Conservation (phyloP, 2,113 vertebrate genomes). For the Plecotus auritus region DNA sequence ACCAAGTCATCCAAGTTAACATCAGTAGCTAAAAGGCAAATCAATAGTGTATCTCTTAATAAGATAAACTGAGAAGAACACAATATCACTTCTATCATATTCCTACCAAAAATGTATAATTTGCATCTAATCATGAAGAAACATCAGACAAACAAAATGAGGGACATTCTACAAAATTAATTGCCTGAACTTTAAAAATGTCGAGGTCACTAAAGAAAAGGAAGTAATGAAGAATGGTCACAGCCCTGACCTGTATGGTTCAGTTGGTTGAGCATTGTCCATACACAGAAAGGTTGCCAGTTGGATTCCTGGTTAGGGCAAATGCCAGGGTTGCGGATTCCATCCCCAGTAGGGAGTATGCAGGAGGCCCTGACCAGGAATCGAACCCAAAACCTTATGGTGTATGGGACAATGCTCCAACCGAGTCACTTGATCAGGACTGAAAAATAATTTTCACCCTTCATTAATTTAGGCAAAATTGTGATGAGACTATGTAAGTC, state of each 20-base stretch:
- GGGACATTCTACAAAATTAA: background rate
- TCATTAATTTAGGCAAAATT: background rate
- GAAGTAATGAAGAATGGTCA: background rate
- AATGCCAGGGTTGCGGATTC: background rate
- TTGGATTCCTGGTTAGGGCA: background rate
- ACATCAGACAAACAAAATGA: background rate
- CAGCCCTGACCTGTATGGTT: background rate
- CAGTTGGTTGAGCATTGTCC: background rate
- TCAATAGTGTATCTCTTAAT: background rate
- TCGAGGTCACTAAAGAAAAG: slow-evolving; percentile 7
- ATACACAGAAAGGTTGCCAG: background rate
- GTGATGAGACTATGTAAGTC: background rate
- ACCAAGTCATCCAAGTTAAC: background rate
- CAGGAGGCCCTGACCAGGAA: background rate
- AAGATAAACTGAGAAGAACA: background rate
- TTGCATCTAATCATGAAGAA: background rate
- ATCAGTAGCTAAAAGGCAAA: background rate
- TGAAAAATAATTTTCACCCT: slow-evolving; percentile 3
- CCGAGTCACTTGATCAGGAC: background rate
- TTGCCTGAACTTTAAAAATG: background rate
- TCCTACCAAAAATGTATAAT: background rate
- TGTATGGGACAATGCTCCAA: background rate
- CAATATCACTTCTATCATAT: background rate
- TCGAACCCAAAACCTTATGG: background rate
- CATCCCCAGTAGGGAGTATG: background rate